Base-by-base conservation (phyloP, 2,888 invertebrate species). In the Plemyria rubiginata region DNA sequence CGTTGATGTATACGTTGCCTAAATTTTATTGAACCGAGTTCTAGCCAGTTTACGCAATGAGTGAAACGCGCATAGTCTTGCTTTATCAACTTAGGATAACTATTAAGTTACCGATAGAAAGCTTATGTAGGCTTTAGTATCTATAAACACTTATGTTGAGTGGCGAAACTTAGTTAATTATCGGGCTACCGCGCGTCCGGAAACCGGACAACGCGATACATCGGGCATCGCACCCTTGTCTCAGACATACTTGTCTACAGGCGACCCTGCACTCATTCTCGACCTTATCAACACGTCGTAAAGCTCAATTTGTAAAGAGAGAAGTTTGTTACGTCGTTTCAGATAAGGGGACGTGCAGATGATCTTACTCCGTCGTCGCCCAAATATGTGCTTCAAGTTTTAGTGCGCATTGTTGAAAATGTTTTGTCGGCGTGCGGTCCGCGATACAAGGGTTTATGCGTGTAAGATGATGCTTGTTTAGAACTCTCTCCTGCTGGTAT, bases 391-490 rank as follows among this genome's bases (percentile, higher is more conserved):
- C 86, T 85, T 73, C 80, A 89, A 83, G 83, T 82, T 85, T 80
- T 79, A 81, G 82, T 75, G 76, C 79, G 85, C 86, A 90, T 86
- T 85, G 91, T 90, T 78, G 84, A 84, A 75, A 89, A 85, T 90
- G 86, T 85, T 81, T 82, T 86, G 88, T 76, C 71, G 66, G 61
- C 77, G 75, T 79, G 81, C 71, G 82, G 81, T 72, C 76, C 77
- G 81, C 79, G 88, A 88, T 90, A 87, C 78, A 82, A 79, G 84
- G 90, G 89, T 90, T 91, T 91, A 91, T 89, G 90, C 85, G 87
- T 91, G 91, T 91, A 90, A 91, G 91, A 92, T 91, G 92, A 92
- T 85, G 92, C 90, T 92, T 91, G 92, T 92, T 92, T 87, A 81
- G 82, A 88, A 88, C 85, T 85, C 56, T 59, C 79, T 54, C 79